phyloP scores from a whole-genome alignment of 2,888 invertebrate species.

The Caradrina kadenii region DNA sequence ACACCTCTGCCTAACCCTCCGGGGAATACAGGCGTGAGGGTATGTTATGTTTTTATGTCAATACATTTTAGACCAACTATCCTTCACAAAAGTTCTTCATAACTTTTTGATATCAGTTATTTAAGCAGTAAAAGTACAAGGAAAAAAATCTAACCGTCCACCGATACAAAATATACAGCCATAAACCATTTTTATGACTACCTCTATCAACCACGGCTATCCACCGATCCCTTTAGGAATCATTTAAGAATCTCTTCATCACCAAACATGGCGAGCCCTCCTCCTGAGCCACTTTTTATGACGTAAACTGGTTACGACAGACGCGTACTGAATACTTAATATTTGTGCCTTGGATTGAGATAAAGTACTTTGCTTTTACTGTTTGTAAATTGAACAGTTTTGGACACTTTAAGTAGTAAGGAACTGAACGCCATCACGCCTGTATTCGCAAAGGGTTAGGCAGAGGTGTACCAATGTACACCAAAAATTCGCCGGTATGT shows the following conservation, averaged over 20 bases:
- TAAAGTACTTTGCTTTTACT: background rate
- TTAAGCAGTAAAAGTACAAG: background rate
- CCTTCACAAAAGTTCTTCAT: background rate
- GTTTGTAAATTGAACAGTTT: background rate
- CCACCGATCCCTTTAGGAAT: conserved; percentile 33
- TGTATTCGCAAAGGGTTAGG: too few species aligned
- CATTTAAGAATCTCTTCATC: conserved; percentile 57
- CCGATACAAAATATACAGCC: conserved; percentile 20
- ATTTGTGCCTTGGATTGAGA: conserved; percentile 3
- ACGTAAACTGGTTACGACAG: conserved; percentile 52
- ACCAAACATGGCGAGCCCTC: conserved; percentile 28
- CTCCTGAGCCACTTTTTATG: conserved; percentile 43
- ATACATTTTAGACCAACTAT: background rate
- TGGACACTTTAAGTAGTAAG: background rate
- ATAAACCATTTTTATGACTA: conserved; percentile 43
- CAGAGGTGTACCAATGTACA: too few species aligned
- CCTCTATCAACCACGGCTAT: conserved; percentile 21
- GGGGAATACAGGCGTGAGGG: too few species aligned
- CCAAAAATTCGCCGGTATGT: too few species aligned
- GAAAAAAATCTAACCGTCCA: background rate
- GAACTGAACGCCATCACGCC: too few species aligned
- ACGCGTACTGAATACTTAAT: conserved; percentile 43
- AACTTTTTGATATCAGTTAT: conserved; percentile 2
- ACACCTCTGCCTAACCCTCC: too few species aligned
- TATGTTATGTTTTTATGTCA: too few species aligned